Percentiles rank a stretch among this genome's conserved stretches.
These are phyloP conservation scores for Periophthalmus magnuspinnatus DNA, from an alignment of 2,797 vertebrate genomes.

Conservation along the genomic window DNA sequence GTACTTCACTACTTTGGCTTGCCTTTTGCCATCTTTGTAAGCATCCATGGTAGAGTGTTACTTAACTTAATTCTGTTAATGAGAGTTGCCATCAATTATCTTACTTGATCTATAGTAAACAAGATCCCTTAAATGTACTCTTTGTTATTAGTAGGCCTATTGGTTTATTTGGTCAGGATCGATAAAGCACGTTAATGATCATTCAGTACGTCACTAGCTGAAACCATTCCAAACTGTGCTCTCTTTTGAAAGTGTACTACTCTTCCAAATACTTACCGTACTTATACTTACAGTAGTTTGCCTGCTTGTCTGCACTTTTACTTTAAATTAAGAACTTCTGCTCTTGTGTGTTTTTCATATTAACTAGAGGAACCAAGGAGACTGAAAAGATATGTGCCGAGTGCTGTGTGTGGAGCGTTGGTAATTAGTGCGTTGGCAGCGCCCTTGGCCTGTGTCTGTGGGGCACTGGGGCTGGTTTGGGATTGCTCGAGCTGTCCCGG, in stretches of 20 bases:
- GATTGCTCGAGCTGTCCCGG: constrained; percentile 44
- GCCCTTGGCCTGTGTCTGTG: constrained; percentile 17
- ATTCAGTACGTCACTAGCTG: not conserved
- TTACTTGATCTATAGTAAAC: too few relatives aligned
- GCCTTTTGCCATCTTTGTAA: not conserved
- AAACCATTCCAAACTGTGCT: not conserved
- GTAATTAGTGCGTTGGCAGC: constrained; percentile 49
- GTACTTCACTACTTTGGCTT: not conserved
- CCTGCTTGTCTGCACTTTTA: not conserved
- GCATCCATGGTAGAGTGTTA: too few relatives aligned
- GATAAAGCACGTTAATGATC: too few relatives aligned
- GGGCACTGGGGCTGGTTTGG: constrained; percentile 16
- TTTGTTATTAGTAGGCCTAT: too few relatives aligned
- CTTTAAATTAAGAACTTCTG: not conserved
- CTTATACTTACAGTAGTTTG: not conserved
- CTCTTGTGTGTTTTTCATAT: constrained; percentile 6
- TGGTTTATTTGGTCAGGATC: too few relatives aligned
- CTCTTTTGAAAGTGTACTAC: not conserved
- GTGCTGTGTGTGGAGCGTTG: constrained; percentile 24
- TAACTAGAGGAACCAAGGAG: constrained; percentile 21
- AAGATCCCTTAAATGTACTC: too few relatives aligned
- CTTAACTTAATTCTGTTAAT: too few relatives aligned
- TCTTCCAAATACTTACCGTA: not conserved
- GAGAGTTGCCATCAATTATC: too few relatives aligned
- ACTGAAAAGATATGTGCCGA: constrained; percentile 13